Evolutionary conservation across 1,140 invertebrate genomes (phyloP), one percentile per base, ranked within the genome.

Genomic region (Formica selysi): DNA sequence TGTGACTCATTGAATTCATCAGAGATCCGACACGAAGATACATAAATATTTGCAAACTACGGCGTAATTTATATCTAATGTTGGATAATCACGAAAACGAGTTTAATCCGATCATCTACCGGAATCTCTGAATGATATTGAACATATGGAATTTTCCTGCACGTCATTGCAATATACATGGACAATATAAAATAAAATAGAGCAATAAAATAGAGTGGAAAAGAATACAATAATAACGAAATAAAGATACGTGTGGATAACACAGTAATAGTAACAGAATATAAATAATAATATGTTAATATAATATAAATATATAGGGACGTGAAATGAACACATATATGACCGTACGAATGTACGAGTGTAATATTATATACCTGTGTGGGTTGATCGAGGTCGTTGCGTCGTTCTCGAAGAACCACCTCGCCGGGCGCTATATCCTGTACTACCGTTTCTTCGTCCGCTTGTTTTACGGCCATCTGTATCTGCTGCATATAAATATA

Each of bases 361-460:
- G 3, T 44, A 78, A 36, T 44, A 48, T 54, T 64, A 87, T n/a
- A 62, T 74, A 79, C 79, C 65, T 1, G 22, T 26, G 0, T 85
- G 48, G 5, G 76, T 32, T 6, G 16, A 29, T 26, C 81, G 88
- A 36, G 86, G 83, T 48, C 76, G 87, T 81, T 81, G 76, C 2
- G 91, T 91, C 4, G 86, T 68, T 76, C 89, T 89, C 2, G 86
- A 79, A 19, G 5, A 8, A 5, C 19, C 22, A 44, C 65, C 1
- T 6, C 51, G 54, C 16, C 91, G 89, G n/a, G 88, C 87, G 3
- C 74, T 70, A n/a, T 54, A 92, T 11, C 91, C 89, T 36, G 88
- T 57, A 11, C 88, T 86, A 19, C 86, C 32, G 29, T 83, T 67
- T 70, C 89, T 78, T n/a, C 93, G 88, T 57, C 91, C 80, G 22